A percentile compares a stretch with the other conserved stretches of the same genome.
phyloP scores from a whole-genome alignment of 2,113 vertebrate species.

The Micronycteris hirsuta region DNA sequence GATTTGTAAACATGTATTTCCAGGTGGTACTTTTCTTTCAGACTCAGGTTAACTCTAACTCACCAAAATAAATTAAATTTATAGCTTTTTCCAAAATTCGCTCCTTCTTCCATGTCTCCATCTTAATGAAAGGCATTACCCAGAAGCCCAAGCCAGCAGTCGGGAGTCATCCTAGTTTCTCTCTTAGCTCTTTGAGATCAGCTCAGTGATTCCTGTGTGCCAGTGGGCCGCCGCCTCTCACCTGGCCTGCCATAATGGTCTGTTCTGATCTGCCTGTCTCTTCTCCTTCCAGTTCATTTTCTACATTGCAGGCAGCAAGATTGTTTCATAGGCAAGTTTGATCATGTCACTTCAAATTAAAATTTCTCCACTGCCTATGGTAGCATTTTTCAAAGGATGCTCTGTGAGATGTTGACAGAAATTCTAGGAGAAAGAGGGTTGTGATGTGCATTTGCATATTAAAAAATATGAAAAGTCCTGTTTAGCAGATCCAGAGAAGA shows the following conservation, averaged over 20 bases:
- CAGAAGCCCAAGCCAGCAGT: neutral
- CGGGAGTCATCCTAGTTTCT: neutral
- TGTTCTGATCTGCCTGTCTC: neutral
- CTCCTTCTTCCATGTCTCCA: neutral
- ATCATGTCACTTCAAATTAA: neutral
- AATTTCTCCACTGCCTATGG: neutral
- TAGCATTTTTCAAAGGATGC: neutral
- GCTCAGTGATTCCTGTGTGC: neutral
- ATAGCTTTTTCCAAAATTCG: neutral
- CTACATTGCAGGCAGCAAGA: neutral
- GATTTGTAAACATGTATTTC: neutral
- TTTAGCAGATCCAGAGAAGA: neutral
- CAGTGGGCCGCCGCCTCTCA: neutral
- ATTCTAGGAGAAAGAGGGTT: neutral
- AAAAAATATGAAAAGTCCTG: neutral
- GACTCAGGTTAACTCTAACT: neutral
- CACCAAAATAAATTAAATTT: neutral
- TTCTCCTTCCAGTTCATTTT: neutral
- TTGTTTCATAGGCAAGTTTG: neutral
- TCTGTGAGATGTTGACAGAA: neutral
- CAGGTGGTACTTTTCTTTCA: neutral
- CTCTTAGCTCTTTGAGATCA: neutral
- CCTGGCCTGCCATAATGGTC: neutral
- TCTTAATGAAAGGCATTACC: neutral
- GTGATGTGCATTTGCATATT: neutral